Evolutionary conservation across 2,888 invertebrate genomes (phyloP), one percentile per base, ranked within the genome.

Genomic region (Nomada ferruginata): DNA sequence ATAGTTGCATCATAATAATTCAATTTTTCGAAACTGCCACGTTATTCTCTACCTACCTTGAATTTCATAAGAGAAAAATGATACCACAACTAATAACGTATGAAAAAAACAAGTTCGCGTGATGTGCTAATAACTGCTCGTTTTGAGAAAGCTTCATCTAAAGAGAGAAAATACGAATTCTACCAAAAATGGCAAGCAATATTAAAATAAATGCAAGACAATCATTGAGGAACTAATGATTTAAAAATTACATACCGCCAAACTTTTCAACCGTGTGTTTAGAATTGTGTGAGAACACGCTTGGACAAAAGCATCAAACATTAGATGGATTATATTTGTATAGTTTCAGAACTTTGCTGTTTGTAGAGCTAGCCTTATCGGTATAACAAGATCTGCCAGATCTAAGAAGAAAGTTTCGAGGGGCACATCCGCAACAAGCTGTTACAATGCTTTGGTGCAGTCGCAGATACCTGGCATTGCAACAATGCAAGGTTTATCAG

Each of bases 331-430:
- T 53, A 7, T 52, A 55, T 44, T 59, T 64, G 50, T 26, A 63
- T 47, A 90, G 89, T 91, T 92, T 85, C 92, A 93, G 92, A 92
- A 91, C 78, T 89, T 92, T 71, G 82, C 87, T 71, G 83, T 83
- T 64, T 91, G 87, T 82, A 91, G 88, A 76, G 74, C 85, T 53
- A 89, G 85, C 73, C 68, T 90, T 50, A 80, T 83, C 4, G 86
- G 85, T 72, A 76, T 88, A 44, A 74, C 85, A 73, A 87, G 87
- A 60, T 84, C 85, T 7, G 77, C 87, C 11, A 85, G 87, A n/a
- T 82, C 85, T 29, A 79, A 80, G 42, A 87, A 85, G 53, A 88
- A 78, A 74, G 75, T 88, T 52, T 85, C 79, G 7, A 88, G 81
- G 66, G 86, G 88, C 74, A 36, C 64, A 77, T 81, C 77, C 18